Evolutionary conservation across 2,797 vertebrate genomes (phyloP).

Genomic region (Danio kyathit): DNA sequence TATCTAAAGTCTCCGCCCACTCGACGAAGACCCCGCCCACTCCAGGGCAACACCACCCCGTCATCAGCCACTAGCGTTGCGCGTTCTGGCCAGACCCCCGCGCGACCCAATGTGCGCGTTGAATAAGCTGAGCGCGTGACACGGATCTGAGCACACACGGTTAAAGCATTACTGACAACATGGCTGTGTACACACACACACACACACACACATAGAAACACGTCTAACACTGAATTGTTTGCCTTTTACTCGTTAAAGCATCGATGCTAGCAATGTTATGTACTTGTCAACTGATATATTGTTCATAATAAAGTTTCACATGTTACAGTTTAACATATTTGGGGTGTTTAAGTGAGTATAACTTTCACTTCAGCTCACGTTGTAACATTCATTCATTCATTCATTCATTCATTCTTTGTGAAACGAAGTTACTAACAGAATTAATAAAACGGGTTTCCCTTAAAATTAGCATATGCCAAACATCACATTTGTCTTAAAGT

Average conservation of each 20-base stretch:
- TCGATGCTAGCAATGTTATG: background rate
- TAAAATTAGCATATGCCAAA: no score
- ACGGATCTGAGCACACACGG: slow-evolving; percentile 22
- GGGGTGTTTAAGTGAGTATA: background rate
- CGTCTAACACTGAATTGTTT: background rate
- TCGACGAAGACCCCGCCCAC: slow-evolving; percentile 26
- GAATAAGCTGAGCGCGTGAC: slow-evolving; percentile 52
- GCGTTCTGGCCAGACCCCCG: slow-evolving; percentile 55
- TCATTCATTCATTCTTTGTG: no score
- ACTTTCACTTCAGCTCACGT: background rate
- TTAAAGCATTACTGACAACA: slow-evolving; percentile 27
- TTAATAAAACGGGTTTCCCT: no score
- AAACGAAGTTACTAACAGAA: no score
- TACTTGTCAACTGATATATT: background rate
- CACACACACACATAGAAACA: background rate
- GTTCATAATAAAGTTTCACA: background rate
- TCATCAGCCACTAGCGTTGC: slow-evolving; percentile 47
- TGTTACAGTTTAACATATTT: background rate
- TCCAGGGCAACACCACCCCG: slow-evolving; percentile 45
- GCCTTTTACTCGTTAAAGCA: background rate
- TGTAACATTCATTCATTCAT: background rate
- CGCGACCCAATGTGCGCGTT: slow-evolving; percentile 44
- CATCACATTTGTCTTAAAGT: no score
- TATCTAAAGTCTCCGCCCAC: slow-evolving; percentile 11
- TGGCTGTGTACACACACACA: background rate